A percentile compares a stretch with the other conserved stretches of the same genome.
Conservation (phyloP, 2,113 vertebrate genomes). For the Siniperca knerii region DNA sequence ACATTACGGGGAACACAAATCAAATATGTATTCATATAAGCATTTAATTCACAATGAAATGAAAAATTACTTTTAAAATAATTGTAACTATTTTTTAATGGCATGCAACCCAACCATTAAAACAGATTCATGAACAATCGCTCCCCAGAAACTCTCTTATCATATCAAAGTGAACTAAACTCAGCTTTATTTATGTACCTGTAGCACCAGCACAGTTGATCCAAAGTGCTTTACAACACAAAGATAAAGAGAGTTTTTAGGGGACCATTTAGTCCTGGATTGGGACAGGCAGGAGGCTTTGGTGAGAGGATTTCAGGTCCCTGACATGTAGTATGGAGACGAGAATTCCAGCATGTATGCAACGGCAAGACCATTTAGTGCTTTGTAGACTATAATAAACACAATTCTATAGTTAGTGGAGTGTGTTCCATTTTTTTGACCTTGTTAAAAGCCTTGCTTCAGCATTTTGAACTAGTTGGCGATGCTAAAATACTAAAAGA, state of each 20-base stretch:
- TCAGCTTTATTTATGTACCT: not conserved
- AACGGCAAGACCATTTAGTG: not conserved
- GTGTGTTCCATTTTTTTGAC: not conserved
- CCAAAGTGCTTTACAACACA: not conserved
- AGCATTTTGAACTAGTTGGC: no score
- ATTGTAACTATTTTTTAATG: not conserved
- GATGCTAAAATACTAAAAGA: not conserved
- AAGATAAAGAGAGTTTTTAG: not conserved
- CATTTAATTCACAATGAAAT: not conserved
- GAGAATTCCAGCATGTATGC: no score
- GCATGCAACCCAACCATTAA: not conserved
- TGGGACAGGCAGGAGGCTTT: not conserved
- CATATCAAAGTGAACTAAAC: not conserved
- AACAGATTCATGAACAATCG: not conserved
- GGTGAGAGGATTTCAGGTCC: not conserved
- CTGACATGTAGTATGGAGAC: not conserved
- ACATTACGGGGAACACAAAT: conserved; percentile 26
- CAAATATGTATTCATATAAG: not conserved
- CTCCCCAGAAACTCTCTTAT: not conserved
- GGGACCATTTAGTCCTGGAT: not conserved
- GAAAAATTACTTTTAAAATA: not conserved
- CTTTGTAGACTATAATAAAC: not conserved
- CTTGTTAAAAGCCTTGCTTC: not conserved
- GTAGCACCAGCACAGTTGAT: not conserved
- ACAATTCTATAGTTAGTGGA: no score